A percentile compares a stretch with the other conserved stretches of the same genome.
These are phyloP conservation scores for Sylvia atricapilla DNA, from an alignment of 2,113 vertebrate genomes.

Conservation along the genomic window DNA sequence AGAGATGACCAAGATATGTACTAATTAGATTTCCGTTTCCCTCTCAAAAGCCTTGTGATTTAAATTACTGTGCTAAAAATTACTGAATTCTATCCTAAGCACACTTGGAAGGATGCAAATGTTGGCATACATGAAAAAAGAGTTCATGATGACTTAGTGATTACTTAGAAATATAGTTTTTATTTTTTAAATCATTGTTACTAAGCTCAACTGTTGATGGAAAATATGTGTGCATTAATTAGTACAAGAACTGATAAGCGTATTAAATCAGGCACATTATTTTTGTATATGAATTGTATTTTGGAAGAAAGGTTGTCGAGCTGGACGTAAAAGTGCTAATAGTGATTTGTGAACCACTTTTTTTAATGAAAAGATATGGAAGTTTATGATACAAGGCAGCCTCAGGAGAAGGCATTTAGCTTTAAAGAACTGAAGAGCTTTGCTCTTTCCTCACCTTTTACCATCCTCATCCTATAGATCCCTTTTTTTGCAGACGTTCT, in stretches of 20 bases:
- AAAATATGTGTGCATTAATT: constrained; percentile 62
- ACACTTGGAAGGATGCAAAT: neutral
- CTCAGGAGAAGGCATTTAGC: neutral
- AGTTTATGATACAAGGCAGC: neutral
- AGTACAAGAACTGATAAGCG: constrained; percentile 39
- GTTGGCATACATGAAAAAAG: neutral
- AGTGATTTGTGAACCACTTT: neutral
- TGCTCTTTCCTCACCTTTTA: neutral
- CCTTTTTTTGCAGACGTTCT: neutral
- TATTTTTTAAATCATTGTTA: constrained; percentile 48
- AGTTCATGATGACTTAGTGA: neutral
- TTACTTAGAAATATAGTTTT: constrained; percentile 5
- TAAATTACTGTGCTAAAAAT: neutral
- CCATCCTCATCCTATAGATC: neutral
- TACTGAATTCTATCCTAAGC: neutral
- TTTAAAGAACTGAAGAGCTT: neutral
- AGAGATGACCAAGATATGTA: neutral
- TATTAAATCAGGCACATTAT: constrained; percentile 35
- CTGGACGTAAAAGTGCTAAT: neutral
- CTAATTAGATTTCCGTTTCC: neutral
- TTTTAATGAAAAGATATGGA: neutral
- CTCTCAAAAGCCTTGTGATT: neutral
- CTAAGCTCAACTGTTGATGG: constrained; percentile 45
- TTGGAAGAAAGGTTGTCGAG: constrained; percentile 11
- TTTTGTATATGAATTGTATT: constrained; percentile 61